Conservation (phyloP, 2,888 invertebrate species). For the Timema cristinae region DNA sequence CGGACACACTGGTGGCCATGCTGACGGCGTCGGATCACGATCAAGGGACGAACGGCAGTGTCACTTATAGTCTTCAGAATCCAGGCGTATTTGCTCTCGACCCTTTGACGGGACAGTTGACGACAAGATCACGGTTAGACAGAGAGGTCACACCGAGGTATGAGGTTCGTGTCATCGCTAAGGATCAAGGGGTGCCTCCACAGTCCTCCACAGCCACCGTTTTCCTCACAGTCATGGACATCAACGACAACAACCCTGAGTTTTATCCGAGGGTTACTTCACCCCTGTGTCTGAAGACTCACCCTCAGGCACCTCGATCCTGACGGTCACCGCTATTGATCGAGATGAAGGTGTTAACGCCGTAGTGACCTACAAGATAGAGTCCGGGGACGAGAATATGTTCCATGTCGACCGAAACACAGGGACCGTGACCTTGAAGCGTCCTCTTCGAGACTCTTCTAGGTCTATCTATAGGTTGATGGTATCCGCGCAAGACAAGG, state of each 20-base stretch:
- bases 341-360: conserved; percentile 87
- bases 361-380: conserved; percentile 70
- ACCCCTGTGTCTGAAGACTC: conserved; percentile 68
- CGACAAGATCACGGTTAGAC: conserved; percentile 72
- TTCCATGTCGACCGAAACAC: conserved; percentile 76
- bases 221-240: conserved; percentile 72
- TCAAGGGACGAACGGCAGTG: conserved; percentile 89
- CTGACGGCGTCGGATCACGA: conserved; percentile 86
- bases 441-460: conserved; percentile 57
- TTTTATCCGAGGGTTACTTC: conserved; percentile 90
- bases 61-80: conserved; percentile 75
- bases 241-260: conserved; percentile 88
- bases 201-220: conserved; percentile 89
- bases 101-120: conserved; percentile 78
- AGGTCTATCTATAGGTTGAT: conserved; percentile 68
- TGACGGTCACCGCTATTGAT: conserved; percentile 78
- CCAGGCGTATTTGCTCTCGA: conserved; percentile 82
- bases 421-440: conserved; percentile 68
- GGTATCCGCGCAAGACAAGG: conserved; percentile 77
- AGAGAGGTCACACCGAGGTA: conserved; percentile 75
- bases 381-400: conserved; percentile 72
- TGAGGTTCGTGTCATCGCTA: conserved; percentile 79
- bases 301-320: conserved; percentile 58
- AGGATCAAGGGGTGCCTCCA: conserved; percentile 86
- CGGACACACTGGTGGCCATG: conserved; percentile 75